Evolutionary conservation across 2,888 invertebrate species (phyloP), one percentile per base, ranked within the genome.

Genomic region (Bugulina stolonifera): DNA sequence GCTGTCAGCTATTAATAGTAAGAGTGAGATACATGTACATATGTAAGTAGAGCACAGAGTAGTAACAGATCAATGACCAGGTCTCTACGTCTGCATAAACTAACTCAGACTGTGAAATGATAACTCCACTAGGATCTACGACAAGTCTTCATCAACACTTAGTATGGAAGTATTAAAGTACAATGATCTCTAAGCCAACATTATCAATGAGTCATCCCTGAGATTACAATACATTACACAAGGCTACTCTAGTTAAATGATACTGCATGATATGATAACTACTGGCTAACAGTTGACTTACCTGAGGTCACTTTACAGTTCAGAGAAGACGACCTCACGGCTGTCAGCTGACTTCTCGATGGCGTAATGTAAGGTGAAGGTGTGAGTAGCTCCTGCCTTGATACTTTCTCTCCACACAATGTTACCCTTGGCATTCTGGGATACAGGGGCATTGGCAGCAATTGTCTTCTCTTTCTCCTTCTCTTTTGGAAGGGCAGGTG

Each of bases 361-460:
- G 29, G 75, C 72, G 75, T 81, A 81, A 69, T 77, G 77, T 35
- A 80, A 75, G 54, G 75, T 69, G 23, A 81, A 71, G 54, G 78
- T 79, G 71, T 75, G 74, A 35, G 76, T 74, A 35, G 78, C 78
- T 55, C 77, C 74, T 1, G 76, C 73, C 34, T 75, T 74, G 1
- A 82, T 69, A 18, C 76, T 76, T 5, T 79, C n/a, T 22, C 79
- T 77, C 80, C 80, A 81, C 72, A 81, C 80, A 1, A 81, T 71
- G 73, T 80, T 77, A 76, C 81, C 79, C 25, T 73, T 57, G 72
- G 75, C 75, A 73, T 76, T 80, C 35, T 80, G 69, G 54, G 76
- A 74, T 71, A 77, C 75, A 5, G 78, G 76, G 35, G 10, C 58
- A 23, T 3, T 5, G 10, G 25, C 10, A 3, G 3, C 29, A 5